A percentile compares a stretch with the other conserved stretches of the same genome.
These are phyloP conservation scores for Drosophila azteca DNA, from an alignment of 1,140 invertebrate genomes.

Conservation along the genomic window DNA sequence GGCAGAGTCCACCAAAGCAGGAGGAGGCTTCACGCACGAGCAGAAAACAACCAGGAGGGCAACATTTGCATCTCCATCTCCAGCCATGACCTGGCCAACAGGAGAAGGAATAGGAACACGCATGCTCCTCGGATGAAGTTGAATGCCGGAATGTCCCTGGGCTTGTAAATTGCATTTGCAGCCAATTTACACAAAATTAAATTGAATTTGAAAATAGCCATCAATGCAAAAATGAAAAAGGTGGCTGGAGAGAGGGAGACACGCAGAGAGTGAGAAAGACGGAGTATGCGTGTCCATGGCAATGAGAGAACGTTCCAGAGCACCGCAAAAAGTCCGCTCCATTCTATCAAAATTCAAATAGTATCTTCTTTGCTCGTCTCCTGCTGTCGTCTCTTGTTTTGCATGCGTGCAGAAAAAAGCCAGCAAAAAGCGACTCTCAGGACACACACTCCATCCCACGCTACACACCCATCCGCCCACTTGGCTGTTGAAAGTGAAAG, in stretches of 20 bases:
- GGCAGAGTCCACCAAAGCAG: background rate
- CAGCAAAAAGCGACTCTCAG: constrained; percentile 50
- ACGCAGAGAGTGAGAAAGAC: no score
- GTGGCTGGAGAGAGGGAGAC: background rate
- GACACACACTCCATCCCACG: background rate
- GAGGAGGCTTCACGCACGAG: background rate
- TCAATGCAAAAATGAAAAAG: constrained; percentile 49
- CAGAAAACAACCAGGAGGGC: background rate
- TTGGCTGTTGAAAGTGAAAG: no score
- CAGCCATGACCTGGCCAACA: constrained; percentile 1
- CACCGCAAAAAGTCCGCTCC: constrained; percentile 62
- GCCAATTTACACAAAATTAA: constrained; percentile 79
- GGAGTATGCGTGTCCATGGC: constrained; percentile 20
- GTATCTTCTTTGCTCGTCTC: constrained; percentile 60
- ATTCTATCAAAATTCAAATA: constrained; percentile 82
- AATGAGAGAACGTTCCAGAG: constrained; percentile 11
- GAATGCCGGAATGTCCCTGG: constrained; percentile 3
- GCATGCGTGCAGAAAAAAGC: constrained; percentile 74
- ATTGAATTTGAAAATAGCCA: constrained; percentile 80
- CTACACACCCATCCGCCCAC: no score
- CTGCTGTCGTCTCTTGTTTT: constrained; percentile 44
- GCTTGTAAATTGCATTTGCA: constrained; percentile 79
- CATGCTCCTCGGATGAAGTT: constrained; percentile 48
- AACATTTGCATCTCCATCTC: background rate
- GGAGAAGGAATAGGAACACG: constrained; percentile 22